phyloP scores from a whole-genome alignment of 2,797 vertebrate genomes.

The Psittacula echo region DNA sequence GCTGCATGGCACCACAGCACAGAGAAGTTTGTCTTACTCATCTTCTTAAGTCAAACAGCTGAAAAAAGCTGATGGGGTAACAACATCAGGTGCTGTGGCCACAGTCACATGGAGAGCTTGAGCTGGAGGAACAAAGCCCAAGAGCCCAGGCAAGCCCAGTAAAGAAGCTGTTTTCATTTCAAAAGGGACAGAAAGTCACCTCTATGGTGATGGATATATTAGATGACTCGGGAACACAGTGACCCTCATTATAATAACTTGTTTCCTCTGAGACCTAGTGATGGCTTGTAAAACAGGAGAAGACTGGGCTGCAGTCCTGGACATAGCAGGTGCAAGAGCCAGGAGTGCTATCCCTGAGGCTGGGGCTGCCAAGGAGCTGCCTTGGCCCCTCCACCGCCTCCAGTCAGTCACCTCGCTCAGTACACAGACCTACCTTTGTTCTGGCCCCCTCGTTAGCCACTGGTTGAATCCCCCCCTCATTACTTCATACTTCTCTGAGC shows the following conservation, averaged over 20 bases:
- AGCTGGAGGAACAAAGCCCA: neutral
- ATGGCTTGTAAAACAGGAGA: neutral
- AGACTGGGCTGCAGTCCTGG: neutral
- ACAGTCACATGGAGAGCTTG: fast-evolving
- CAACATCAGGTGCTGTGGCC: neutral
- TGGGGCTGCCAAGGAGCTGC: neutral
- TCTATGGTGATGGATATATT: fast-evolving
- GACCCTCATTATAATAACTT: neutral
- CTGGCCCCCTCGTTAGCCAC: neutral
- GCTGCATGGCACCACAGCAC: neutral
- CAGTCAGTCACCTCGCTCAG: neutral
- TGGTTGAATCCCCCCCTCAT: fast-evolving
- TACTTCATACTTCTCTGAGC: neutral
- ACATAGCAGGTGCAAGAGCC: fast-evolving
- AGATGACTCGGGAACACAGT: neutral
- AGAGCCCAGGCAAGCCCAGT: neutral
- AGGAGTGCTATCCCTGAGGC: neutral
- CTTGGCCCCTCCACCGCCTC: neutral
- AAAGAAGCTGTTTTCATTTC: neutral
- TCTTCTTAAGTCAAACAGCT: neutral
- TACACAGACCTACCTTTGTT: neutral
- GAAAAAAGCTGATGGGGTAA: neutral
- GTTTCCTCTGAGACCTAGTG: neutral
- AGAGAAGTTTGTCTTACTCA: neutral
- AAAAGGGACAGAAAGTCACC: neutral